phyloP scores from a whole-genome alignment of 1,140 invertebrate species.

The Eumeta japonica region DNA sequence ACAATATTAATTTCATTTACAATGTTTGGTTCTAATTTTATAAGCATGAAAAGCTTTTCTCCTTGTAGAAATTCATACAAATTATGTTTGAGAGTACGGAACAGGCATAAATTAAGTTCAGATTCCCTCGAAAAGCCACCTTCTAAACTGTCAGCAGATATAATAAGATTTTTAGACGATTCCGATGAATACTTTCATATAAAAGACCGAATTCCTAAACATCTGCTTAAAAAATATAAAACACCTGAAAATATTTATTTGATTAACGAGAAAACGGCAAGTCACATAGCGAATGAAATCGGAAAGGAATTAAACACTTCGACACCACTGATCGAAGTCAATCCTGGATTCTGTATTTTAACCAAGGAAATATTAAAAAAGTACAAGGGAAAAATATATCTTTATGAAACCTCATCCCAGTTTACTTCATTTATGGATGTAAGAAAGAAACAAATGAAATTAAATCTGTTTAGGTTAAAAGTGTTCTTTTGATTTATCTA shows the following conservation, averaged over 20 bases:
- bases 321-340: constrained; percentile 53
- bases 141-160: constrained; percentile 27
- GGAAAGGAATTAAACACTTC: constrained; percentile 24
- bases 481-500: too few species aligned
- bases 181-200: constrained; percentile 27
- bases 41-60: too few species aligned
- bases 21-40: too few species aligned
- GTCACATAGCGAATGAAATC: constrained; percentile 32
- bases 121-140: constrained; percentile 18
- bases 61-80: not conserved
- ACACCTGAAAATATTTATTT: constrained; percentile 46
- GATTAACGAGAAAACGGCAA: constrained; percentile 45
- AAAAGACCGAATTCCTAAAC: constrained; percentile 28
- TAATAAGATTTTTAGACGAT: constrained; percentile 35
- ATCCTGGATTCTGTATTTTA: constrained; percentile 57
- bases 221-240: constrained; percentile 40
- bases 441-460: too few species aligned
- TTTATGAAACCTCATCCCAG: constrained; percentile 48
- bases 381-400: constrained; percentile 32
- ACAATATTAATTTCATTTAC: too few species aligned
- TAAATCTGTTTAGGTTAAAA: too few species aligned
- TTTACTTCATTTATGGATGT: constrained; percentile 34
- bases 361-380: constrained; percentile 44
- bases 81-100: constrained; percentile 18
- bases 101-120: constrained; percentile 26